Evolutionary conservation across 2,888 invertebrate genomes (phyloP).

Genomic region (Malacosoma neustria): DNA sequence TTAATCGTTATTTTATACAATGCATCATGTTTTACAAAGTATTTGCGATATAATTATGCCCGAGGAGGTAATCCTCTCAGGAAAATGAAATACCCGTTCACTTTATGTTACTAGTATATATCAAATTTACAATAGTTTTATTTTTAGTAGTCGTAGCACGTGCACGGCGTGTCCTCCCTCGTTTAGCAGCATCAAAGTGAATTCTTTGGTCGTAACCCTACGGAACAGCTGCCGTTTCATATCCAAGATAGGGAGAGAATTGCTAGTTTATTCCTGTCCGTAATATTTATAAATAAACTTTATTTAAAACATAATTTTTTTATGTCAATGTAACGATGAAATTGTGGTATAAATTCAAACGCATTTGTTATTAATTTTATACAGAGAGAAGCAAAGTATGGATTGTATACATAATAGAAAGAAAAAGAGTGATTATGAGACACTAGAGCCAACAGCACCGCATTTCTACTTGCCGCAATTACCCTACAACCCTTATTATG

Average conservation of each 20-base stretch:
- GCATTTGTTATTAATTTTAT: no score
- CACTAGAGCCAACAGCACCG: conserved; percentile 39
- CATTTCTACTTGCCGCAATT: conserved; percentile 48
- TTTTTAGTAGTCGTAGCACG: conserved; percentile 13
- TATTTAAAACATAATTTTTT: no score
- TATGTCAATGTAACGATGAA: no score
- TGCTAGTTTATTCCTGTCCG: conserved; percentile 9
- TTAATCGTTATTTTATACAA: no score
- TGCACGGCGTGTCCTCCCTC: conserved; percentile 7
- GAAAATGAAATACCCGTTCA: no score
- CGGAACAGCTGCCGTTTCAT: conserved; percentile 64
- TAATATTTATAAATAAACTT: background rate
- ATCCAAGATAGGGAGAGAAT: conserved; percentile 50
- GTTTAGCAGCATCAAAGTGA: conserved; percentile 2
- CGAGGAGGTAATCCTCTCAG: no score
- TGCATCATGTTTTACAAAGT: no score
- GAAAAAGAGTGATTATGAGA: conserved; percentile 31
- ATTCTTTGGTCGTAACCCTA: conserved; percentile 16
- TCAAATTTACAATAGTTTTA: no score
- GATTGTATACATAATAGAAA: conserved; percentile 49
- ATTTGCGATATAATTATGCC: no score
- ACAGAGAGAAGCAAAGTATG: conserved; percentile 30
- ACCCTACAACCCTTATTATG: conserved; percentile 57
- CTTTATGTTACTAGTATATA: no score
- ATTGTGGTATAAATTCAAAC: no score